Evolutionary conservation across 2,888 invertebrate species (phyloP), one percentile per base, ranked within the genome.

Genomic region (Nomada fucata): DNA sequence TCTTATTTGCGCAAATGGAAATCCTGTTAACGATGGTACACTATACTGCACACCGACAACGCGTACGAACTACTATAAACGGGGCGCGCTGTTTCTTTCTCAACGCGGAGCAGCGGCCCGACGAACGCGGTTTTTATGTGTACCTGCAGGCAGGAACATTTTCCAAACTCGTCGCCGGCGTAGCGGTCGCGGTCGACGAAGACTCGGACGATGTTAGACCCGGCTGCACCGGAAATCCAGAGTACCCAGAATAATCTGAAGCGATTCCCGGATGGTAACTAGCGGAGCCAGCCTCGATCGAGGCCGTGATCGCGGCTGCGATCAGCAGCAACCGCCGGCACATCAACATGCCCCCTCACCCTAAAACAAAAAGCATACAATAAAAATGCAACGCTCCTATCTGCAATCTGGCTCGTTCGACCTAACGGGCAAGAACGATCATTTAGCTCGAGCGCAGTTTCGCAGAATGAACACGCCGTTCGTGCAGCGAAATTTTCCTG

Each of bases 281-380:
- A 90, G 91, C 90, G 89, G 89, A 89, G 89, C 89, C 91, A 88
- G 87, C 89, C 90, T 86, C 91, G 86, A 91, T 90, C 89, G 90
- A 91, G 88, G 91, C 92, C 91, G 91, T 90, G 90, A 92, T 91
- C 92, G 92, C 93, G 92, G 92, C 92, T 92, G 92, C 93, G 92
- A 93, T 93, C 92, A 92, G 92, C 91, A 92, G 92, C 92, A 93
- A 92, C 92, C 92, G 93, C 93, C 92, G 90, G 90, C 91, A 91
- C 91, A 92, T 91, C 93, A 93, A 93, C 93, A 93, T 93, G 91
- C 93, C 92, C 93, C 93, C 89, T 91, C 91, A 91, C 91, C 92
- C 92, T 92, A 84, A 36, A 2, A 81, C 23, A 57, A 10, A 13
- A 82, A 50, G 13, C 52, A 76, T 23, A 11, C 20, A 55, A 44